These are phyloP conservation scores for Drosophila teissieri DNA, from an alignment of 1,140 invertebrate genomes.

Conservation along the genomic window DNA sequence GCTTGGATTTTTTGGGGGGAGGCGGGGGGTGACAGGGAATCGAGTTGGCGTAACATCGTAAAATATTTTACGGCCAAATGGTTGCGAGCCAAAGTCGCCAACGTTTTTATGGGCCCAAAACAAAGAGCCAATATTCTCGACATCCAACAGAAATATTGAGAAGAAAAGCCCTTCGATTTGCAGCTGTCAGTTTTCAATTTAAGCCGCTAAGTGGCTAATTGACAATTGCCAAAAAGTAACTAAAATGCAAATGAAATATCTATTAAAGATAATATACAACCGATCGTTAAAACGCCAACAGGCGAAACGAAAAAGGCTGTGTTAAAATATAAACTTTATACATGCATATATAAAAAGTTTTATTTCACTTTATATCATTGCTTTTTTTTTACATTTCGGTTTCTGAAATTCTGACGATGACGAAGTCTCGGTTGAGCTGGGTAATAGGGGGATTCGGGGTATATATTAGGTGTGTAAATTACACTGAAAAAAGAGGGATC, in stretches of 20 bases:
- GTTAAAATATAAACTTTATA: conserved; percentile 38
- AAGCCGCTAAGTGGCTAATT: conserved; percentile 47
- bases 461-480: conserved; percentile 9
- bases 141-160: conserved; percentile 1
- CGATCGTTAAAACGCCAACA: conserved; percentile 36
- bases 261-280: conserved; percentile 52
- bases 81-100: conserved; percentile 55
- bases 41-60: conserved; percentile 76
- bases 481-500: conserved; percentile 7
- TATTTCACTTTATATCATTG: conserved; percentile 39
- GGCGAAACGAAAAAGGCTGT: conserved; percentile 4
- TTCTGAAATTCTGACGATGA: conserved; percentile 27
- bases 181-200: conserved; percentile 46
- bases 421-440: conserved; percentile 33
- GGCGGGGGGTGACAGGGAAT: not conserved
- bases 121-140: conserved; percentile 33
- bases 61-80: conserved; percentile 81
- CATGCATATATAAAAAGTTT: conserved; percentile 49
- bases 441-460: not conserved
- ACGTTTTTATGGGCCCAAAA: conserved; percentile 67
- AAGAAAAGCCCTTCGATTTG: conserved; percentile 29
- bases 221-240: conserved; percentile 58
- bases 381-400: conserved; percentile 5
- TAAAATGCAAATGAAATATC: conserved; percentile 51
- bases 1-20: not conserved